Percentiles rank a stretch among this genome's conserved stretches.
Conservation (phyloP, 2,113 vertebrate genomes). For the Tachycineta bicolor region DNA sequence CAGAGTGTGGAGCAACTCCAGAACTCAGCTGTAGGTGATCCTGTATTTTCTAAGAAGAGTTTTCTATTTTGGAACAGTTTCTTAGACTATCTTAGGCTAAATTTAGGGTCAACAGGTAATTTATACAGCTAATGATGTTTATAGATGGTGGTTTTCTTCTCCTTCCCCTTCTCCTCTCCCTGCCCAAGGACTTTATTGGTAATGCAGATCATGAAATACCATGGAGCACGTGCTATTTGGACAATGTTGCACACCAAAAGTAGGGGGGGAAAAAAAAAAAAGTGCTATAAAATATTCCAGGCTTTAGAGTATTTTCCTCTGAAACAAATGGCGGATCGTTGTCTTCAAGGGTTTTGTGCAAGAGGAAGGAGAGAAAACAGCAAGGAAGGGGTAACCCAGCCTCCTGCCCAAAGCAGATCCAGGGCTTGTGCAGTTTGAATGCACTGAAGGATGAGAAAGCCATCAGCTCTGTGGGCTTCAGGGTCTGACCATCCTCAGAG, state of each 20-base stretch:
- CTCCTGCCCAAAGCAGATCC: neutral
- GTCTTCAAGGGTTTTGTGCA: neutral
- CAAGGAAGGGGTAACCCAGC: neutral
- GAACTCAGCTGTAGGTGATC: neutral
- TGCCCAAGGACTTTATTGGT: neutral
- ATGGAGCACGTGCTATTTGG: neutral
- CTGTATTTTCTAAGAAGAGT: neutral
- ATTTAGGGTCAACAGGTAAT: neutral
- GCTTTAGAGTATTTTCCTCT: neutral
- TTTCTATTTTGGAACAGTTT: neutral
- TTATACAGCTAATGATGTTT: neutral
- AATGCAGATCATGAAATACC: neutral
- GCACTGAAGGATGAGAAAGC: neutral
- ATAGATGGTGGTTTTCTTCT: neutral
- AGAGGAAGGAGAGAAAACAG: neutral
- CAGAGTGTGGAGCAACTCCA: fast-evolving
- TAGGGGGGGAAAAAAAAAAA: neutral
- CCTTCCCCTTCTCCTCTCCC: neutral
- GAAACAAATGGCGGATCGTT: neutral
- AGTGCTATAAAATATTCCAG: neutral
- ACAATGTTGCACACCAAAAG: neutral
- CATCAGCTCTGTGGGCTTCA: neutral
- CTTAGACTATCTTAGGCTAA: neutral
- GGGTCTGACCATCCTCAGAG: neutral
- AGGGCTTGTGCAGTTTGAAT: neutral